phyloP scores from a whole-genome alignment of 2,888 invertebrate species.

The Drosophila siamana region DNA sequence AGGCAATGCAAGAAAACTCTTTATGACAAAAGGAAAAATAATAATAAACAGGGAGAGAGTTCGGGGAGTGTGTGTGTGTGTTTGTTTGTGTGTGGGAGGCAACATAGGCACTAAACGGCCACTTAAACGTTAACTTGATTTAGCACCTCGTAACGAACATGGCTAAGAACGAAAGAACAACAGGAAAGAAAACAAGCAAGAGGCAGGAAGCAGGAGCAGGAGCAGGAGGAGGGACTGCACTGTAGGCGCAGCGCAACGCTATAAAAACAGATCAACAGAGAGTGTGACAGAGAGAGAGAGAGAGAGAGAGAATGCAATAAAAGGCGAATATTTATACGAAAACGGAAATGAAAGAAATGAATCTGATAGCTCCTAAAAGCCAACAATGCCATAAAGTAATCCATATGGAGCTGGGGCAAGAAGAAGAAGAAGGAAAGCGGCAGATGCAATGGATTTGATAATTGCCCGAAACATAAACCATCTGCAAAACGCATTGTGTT shows the following conservation, averaged over 20 bases:
- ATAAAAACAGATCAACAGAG: slow-evolving; percentile 67
- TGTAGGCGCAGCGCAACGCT: slow-evolving; percentile 43
- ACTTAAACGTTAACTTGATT: slow-evolving; percentile 80
- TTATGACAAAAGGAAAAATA: slow-evolving; percentile 72
- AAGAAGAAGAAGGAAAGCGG: not conserved
- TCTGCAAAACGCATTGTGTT: slow-evolving; percentile 13
- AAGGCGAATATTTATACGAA: slow-evolving; percentile 22
- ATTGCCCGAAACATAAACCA: slow-evolving; percentile 47
- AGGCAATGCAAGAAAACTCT: slow-evolving; percentile 71
- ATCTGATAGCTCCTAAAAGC: slow-evolving; percentile 42
- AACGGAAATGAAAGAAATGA: slow-evolving; percentile 43
- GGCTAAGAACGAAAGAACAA: slow-evolving; percentile 33
- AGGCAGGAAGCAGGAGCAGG: slow-evolving; percentile 44
- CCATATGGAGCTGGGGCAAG: slow-evolving; percentile 28
- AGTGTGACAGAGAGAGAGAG: not conserved
- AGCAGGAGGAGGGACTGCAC: slow-evolving; percentile 27
- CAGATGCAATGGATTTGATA: slow-evolving; percentile 54
- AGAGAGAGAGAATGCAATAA: slow-evolving; percentile 43
- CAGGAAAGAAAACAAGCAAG: slow-evolving; percentile 2
- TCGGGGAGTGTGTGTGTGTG: not conserved
- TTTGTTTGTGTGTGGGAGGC: slow-evolving; percentile 17
- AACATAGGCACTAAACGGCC: slow-evolving; percentile 76
- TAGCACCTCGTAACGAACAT: slow-evolving; percentile 74
- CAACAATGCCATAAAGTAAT: slow-evolving; percentile 55
- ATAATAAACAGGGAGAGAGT: slow-evolving; percentile 60